These are phyloP conservation scores for Hypomesus transpacificus DNA, from an alignment of 2,113 vertebrate species.

Conservation along the genomic window DNA sequence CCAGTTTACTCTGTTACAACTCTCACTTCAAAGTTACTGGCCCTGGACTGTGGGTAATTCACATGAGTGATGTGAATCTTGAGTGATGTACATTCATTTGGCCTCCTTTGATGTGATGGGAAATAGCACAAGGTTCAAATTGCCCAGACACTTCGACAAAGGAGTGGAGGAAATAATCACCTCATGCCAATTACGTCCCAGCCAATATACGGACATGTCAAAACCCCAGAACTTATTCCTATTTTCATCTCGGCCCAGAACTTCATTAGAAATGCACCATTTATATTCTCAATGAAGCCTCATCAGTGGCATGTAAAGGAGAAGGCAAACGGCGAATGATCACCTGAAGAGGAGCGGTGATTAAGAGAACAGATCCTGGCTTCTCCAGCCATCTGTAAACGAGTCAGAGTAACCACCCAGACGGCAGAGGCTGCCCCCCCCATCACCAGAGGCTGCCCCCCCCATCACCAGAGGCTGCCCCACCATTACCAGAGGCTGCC, in stretches of 20 bases:
- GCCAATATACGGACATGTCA: slow-evolving; percentile 8
- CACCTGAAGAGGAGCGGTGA: slow-evolving; percentile 18
- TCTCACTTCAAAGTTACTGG: not conserved
- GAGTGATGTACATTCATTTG: slow-evolving; percentile 8
- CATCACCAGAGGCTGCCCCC: too few species aligned
- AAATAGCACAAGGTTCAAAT: not conserved
- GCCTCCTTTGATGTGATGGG: slow-evolving; percentile 15
- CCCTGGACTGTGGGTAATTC: not conserved
- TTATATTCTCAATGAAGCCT: slow-evolving; percentile 29
- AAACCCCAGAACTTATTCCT: slow-evolving; percentile 19
- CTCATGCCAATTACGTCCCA: slow-evolving; percentile 16
- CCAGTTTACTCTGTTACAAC: not conserved
- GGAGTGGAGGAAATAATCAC: slow-evolving; percentile 9
- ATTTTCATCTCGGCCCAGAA: slow-evolving; percentile 9
- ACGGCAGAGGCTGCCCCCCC: too few species aligned
- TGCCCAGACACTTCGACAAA: slow-evolving; percentile 9
- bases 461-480: too few species aligned
- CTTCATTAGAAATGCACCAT: slow-evolving; percentile 23
- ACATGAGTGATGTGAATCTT: not conserved
- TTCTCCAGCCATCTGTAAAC: slow-evolving; percentile 22
- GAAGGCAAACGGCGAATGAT: slow-evolving; percentile 35
- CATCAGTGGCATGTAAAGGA: slow-evolving; percentile 15
- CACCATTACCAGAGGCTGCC: too few species aligned
- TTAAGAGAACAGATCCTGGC: slow-evolving; percentile 29
- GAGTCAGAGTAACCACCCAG: not conserved